phyloP scores from a whole-genome alignment of 2,797 vertebrate species.

The Sebastes wilsoni region DNA sequence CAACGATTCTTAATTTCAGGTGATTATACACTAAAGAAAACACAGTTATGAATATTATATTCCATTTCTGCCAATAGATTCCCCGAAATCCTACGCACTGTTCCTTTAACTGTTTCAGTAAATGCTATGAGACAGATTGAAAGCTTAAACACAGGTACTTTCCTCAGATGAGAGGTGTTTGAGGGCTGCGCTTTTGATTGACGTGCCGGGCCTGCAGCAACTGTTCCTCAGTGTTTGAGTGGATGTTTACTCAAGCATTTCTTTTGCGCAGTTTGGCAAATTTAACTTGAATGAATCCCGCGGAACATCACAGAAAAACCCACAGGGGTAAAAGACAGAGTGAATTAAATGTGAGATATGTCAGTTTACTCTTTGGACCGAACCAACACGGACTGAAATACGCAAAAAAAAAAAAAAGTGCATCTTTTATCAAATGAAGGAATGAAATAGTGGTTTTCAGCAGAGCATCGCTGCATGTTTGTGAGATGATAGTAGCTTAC shows the following conservation, averaged over 20 bases:
- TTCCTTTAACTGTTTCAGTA: neutral
- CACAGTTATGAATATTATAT: no score
- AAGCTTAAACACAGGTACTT: constrained; percentile 46
- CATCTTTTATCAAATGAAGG: neutral
- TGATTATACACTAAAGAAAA: no score
- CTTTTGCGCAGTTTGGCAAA: constrained; percentile 7
- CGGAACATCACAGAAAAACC: constrained; percentile 1
- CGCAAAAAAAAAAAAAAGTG: constrained; percentile 1
- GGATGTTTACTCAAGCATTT: constrained; percentile 25
- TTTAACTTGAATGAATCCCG: neutral
- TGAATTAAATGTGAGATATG: neutral
- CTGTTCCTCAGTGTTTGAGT: constrained; percentile 14
- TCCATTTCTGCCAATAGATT: no score
- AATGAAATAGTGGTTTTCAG: neutral
- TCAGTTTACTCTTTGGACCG: neutral
- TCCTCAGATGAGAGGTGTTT: constrained; percentile 24
- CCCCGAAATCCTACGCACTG: no score
- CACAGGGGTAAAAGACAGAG: neutral
- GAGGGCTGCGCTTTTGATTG: constrained; percentile 26
- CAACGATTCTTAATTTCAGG: no score
- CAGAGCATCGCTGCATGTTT: constrained; percentile 8
- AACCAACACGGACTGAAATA: neutral
- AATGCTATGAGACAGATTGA: constrained; percentile 11
- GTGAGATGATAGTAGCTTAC: constrained; percentile 31
- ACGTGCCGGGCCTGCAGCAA: constrained; percentile 26